These are phyloP conservation scores for Campylorhamphus procurvoides DNA, from an alignment of 2,113 vertebrate genomes.

Conservation along the genomic window DNA sequence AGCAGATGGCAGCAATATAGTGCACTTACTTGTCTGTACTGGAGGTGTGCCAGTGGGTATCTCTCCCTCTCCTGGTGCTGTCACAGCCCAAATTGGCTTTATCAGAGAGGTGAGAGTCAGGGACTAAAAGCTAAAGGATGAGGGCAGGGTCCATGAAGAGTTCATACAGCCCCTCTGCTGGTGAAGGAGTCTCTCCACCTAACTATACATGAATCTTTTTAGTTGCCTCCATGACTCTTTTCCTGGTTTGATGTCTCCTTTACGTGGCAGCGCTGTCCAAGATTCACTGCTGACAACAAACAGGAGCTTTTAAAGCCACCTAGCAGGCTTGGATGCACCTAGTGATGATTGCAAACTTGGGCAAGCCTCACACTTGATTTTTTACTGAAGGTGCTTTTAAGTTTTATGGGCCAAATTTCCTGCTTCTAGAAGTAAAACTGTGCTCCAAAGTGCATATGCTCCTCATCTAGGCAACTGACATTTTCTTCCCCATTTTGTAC, in stretches of 20 bases:
- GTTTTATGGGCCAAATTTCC: not conserved
- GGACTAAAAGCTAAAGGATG: not conserved
- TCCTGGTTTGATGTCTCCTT: not conserved
- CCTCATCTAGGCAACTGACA: not conserved
- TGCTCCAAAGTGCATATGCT: not conserved
- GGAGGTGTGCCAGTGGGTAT: not conserved
- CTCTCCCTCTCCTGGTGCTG: not conserved
- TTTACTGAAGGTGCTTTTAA: not conserved
- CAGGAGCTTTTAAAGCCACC: not conserved
- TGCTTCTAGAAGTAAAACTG: not conserved
- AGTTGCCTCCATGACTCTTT: not conserved
- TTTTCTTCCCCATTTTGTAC: not conserved
- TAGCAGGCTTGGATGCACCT: not conserved
- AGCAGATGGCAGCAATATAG: not conserved
- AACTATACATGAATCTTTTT: not conserved
- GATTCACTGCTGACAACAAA: not conserved
- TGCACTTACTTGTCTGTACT: not conserved
- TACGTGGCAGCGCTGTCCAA: not conserved
- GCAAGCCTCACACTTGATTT: fast-evolving
- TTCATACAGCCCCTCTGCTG: not conserved
- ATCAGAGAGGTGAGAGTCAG: not conserved
- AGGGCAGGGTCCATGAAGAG: not conserved
- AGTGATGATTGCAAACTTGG: not conserved
- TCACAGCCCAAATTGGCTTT: not conserved
- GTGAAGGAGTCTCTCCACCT: not conserved